A percentile compares a stretch with the other conserved stretches of the same genome.
phyloP scores from a whole-genome alignment of 2,113 vertebrate genomes.

The Psammodynastes pulverulentus region DNA sequence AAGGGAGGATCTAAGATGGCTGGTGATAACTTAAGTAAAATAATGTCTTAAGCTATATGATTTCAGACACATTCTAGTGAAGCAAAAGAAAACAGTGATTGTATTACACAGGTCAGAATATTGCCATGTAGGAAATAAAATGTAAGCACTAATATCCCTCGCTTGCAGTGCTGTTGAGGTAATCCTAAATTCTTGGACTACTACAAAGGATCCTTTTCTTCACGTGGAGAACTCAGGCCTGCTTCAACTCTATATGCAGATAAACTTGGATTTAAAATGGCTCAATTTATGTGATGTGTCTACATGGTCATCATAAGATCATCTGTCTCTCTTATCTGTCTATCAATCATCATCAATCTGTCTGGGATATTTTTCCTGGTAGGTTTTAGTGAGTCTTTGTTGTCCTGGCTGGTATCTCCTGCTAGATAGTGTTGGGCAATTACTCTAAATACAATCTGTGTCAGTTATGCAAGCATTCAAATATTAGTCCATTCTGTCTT shows the following conservation, averaged over 20 bases:
- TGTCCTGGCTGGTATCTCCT: background rate
- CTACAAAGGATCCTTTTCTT: background rate
- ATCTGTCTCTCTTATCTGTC: background rate
- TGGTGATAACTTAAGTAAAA: conserved; percentile 42
- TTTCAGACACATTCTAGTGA: background rate
- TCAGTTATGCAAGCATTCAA: background rate
- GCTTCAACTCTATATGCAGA: background rate
- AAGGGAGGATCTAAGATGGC: conserved; percentile 13
- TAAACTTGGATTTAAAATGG: background rate
- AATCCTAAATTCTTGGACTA: background rate
- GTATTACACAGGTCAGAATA: background rate
- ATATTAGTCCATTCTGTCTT: background rate
- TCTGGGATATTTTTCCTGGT: background rate
- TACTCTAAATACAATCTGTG: background rate
- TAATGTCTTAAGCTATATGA: background rate
- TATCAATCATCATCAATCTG: background rate
- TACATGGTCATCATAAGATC: background rate
- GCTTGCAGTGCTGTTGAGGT: background rate
- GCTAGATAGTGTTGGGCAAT: background rate
- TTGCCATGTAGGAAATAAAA: background rate
- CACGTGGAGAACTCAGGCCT: background rate
- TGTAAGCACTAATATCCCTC: background rate
- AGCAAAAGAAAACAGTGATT: accelerated
- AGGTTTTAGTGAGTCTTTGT: background rate
- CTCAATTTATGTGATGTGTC: background rate